These are phyloP conservation scores for Typhlomys cinereus DNA, from an alignment of 2,113 vertebrate species.

Conservation along the genomic window DNA sequence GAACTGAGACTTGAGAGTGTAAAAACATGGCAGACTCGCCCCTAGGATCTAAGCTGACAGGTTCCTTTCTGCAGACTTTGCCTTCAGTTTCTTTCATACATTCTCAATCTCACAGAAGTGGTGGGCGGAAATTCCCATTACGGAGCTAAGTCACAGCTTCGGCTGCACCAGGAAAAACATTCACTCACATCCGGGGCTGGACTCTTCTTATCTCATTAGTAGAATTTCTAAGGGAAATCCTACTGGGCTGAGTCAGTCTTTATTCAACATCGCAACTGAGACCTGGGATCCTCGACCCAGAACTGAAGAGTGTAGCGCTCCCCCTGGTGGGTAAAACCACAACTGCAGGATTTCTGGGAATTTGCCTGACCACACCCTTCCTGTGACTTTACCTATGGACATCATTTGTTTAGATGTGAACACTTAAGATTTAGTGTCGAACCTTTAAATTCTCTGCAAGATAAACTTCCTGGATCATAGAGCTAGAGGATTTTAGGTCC, in stretches of 20 bases:
- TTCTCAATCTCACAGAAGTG: background rate
- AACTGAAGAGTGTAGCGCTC: background rate
- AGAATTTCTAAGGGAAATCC: background rate
- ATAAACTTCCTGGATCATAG: background rate
- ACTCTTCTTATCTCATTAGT: too few relatives aligned
- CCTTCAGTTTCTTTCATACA: background rate
- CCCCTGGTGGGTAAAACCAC: constrained; percentile 30
- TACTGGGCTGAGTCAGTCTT: background rate
- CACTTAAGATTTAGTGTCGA: background rate
- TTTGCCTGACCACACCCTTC: background rate
- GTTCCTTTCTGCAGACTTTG: background rate
- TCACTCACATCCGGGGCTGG: background rate
- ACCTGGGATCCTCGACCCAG: too few relatives aligned
- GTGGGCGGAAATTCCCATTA: background rate
- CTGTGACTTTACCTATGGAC: background rate
- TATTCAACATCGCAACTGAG: too few relatives aligned
- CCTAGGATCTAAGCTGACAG: background rate
- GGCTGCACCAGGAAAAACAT: background rate
- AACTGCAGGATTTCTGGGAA: constrained; percentile 25
- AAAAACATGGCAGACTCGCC: background rate
- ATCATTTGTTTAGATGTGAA: background rate
- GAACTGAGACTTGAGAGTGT: background rate
- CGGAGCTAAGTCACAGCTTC: background rate
- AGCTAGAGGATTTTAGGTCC: background rate
- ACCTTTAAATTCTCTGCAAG: background rate